phyloP scores from a whole-genome alignment of 2,888 invertebrate species.

The Bhutanitis thaidina region DNA sequence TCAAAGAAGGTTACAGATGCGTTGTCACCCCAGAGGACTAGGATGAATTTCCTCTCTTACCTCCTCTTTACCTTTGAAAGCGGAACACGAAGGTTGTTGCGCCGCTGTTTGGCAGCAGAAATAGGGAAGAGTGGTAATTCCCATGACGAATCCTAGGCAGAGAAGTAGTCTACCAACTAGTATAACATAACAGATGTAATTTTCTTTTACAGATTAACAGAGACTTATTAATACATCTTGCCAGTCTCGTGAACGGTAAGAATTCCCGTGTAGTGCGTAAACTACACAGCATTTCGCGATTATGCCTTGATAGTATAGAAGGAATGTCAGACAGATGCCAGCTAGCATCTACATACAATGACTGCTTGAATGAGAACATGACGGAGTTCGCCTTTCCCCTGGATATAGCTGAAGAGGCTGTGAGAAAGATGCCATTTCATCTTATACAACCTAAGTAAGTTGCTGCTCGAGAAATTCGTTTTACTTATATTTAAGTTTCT shows the following conservation, averaged over 20 bases:
- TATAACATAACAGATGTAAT: too few species aligned
- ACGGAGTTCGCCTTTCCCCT: conserved; percentile 67
- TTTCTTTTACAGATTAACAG: conserved; percentile 58
- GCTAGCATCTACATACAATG: conserved; percentile 67
- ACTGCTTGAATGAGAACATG: conserved; percentile 71
- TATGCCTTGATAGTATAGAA: conserved; percentile 66
- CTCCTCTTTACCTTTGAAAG: too few species aligned
- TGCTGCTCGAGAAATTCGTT: not conserved
- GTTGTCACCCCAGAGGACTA: too few species aligned
- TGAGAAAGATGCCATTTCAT: conserved; percentile 71
- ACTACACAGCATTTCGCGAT: conserved; percentile 59
- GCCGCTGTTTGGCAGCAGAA: too few species aligned
- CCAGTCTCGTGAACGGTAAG: conserved; percentile 67
- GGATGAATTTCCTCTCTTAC: too few species aligned
- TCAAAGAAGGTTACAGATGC: too few species aligned
- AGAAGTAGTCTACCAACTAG: too few species aligned
- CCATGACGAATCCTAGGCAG: too few species aligned
- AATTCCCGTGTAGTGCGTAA: conserved; percentile 67
- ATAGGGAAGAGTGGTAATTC: too few species aligned
- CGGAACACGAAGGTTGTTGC: too few species aligned
- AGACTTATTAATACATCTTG: conserved; percentile 61
- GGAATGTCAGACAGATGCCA: conserved; percentile 69
- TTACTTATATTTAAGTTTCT: too few species aligned
- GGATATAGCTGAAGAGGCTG: conserved; percentile 68
- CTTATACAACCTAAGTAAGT: conserved; percentile 69